Percentiles rank a stretch among this genome's conserved stretches.
These are phyloP conservation scores for Micrasema minimum DNA, from an alignment of 1,140 invertebrate species.

Conservation along the genomic window DNA sequence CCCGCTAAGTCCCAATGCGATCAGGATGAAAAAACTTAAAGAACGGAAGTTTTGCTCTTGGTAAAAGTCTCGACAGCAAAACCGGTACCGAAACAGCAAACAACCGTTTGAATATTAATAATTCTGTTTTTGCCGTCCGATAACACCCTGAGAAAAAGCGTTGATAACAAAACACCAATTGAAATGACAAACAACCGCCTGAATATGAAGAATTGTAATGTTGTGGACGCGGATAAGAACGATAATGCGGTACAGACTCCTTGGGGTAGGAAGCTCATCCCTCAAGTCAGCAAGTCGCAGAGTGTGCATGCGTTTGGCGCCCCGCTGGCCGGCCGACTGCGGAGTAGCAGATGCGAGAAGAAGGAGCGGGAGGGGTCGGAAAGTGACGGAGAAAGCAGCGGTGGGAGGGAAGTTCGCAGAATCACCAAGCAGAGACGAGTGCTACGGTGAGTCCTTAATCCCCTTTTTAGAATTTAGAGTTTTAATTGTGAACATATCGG, in stretches of 20 bases:
- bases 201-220: too few species aligned
- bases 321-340: conserved; percentile 20
- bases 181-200: too few species aligned
- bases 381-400: conserved; percentile 71
- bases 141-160: too few species aligned
- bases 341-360: conserved; percentile 45
- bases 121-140: not conserved
- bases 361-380: conserved; percentile 59
- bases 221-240: too few species aligned
- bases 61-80: conserved; percentile 26
- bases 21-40: conserved; percentile 48
- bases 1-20: not conserved
- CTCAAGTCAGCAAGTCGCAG: conserved; percentile 55
- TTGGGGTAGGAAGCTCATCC: conserved; percentile 62
- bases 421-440: conserved; percentile 61
- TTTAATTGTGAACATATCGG: too few species aligned
- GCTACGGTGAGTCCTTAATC: conserved; percentile 32
- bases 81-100: not conserved
- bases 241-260: not conserved
- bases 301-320: conserved; percentile 44
- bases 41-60: conserved; percentile 30
- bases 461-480: too few species aligned
- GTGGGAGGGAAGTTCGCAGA: conserved; percentile 69
- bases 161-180: too few species aligned
- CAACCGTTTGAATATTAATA: not conserved